Evolutionary conservation across 1,140 invertebrate species (phyloP).

Genomic region (Neotoxoptera formosana): DNA sequence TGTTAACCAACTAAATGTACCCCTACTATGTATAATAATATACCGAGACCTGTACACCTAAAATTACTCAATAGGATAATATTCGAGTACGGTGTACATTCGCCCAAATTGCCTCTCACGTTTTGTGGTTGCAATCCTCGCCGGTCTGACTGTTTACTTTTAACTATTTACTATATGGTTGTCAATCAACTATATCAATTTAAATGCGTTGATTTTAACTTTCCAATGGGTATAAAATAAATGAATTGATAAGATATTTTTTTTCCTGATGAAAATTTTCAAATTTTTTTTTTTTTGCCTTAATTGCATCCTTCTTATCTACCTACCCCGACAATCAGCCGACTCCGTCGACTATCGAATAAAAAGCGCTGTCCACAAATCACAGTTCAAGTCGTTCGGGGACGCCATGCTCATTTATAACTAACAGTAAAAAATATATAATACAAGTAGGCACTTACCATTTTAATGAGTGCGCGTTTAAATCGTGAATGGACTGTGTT

Average conservation of each 20-base stretch:
- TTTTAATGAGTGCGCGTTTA: constrained; percentile 11
- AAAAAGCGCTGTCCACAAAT: not conserved
- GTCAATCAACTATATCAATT: no score
- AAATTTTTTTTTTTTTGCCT: not conserved
- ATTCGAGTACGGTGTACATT: not conserved
- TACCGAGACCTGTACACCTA: not conserved
- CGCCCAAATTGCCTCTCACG: not conserved
- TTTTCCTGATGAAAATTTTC: not conserved
- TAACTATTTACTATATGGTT: not conserved
- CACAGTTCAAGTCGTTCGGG: not conserved
- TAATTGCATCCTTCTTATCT: not conserved
- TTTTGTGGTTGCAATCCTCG: not conserved
- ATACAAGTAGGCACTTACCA: not conserved
- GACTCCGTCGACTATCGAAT: not conserved
- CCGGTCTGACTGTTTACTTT: not conserved
- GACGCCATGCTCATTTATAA: not conserved
- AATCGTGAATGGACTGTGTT: not conserved
- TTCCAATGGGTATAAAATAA: not conserved
- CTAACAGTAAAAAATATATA: not conserved
- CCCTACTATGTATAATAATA: not conserved
- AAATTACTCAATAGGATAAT: not conserved
- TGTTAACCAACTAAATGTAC: not conserved
- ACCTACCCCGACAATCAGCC: not conserved
- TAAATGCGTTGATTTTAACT: not conserved
- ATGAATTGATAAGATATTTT: not conserved